Base-by-base conservation (phyloP, 2,888 invertebrate genomes). In the Netelia melanura region DNA sequence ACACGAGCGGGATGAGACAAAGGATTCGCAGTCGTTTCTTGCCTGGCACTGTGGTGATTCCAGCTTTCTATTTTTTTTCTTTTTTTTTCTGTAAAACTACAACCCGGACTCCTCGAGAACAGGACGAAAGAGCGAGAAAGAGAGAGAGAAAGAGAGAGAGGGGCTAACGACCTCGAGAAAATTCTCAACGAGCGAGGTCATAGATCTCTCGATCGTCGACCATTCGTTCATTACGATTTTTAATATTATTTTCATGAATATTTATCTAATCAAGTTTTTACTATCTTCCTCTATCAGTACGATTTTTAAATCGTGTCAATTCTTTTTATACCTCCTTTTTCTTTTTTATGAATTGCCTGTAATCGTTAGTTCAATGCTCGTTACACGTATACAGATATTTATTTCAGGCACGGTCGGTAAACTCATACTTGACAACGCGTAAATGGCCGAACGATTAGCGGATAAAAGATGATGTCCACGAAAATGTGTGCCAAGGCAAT, bases 401-500 rank as follows among this genome's bases (percentile, higher is more conserved):
- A 56, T 30, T 38, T n/a, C 10, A 43, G 10, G 21, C 56, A 43
- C 11, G 21, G 38, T 38, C 43, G 23, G 14, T 14, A 48, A 61
- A 52, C 44, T 67, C 58, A 58, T 76, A 54, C 72, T 81, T 68
- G 84, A 74, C 61, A 23, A 44, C 23, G 21, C 72, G 30, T 64
- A 62, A 77, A 48, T 68, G 72, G 38, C 52, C 56, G 72, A 56
- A 77, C 77, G 72, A 84, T 84, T 77, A 77, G 77, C 71, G 81
- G 68, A 71, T 81, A 72, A 78, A 74, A 79, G 61, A 81, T 81
- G 58, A 78, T 75, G 81, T 71, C 75, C 81, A 78, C 76, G 75
- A 79, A 86, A 84, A 86, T 84, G 71, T 84, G 79, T 86, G 86
- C 84, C 86, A 86, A 84, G 79, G 84, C 81, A 68, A 70, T 84